These are phyloP conservation scores for Dysidea cf. avara DNA, from an alignment of 37 sponge, comb jelly and placozoan genomes.

Conservation along the genomic window DNA sequence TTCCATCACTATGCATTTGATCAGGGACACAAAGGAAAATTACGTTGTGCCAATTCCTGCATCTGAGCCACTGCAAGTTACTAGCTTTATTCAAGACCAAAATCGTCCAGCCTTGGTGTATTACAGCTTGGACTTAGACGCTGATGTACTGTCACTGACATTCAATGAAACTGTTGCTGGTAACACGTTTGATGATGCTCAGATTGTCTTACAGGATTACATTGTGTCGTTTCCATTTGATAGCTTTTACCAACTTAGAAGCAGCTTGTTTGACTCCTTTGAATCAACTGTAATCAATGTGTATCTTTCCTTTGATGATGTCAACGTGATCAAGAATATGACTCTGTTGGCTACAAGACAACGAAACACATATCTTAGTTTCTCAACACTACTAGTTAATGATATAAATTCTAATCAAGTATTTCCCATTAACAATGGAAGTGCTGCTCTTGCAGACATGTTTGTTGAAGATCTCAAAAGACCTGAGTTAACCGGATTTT, in stretches of 20 bases:
- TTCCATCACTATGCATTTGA: conserved; percentile 31
- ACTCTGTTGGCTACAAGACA: conserved; percentile 51
- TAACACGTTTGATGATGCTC: conserved; percentile 58
- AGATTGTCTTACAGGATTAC: conserved; percentile 58
- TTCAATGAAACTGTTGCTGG: conserved; percentile 86
- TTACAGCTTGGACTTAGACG: conserved; percentile 66
- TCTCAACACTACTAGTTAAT: conserved; percentile 38
- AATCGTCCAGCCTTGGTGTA: conserved; percentile 52
- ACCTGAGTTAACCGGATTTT: conserved; percentile 51
- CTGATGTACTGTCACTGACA: conserved; percentile 57
- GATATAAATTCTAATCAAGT: conserved; percentile 67
- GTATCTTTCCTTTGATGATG: conserved; percentile 68
- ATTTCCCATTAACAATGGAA: conserved; percentile 24
- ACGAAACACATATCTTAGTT: conserved; percentile 54
- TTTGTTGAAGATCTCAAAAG: conserved; percentile 38
- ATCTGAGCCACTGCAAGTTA: conserved; percentile 41
- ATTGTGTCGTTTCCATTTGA: conserved; percentile 4
- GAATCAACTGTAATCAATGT: conserved; percentile 62
- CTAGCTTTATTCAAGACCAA: conserved; percentile 49
- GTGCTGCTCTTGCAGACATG: not conserved
- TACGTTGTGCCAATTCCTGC: conserved; percentile 24
- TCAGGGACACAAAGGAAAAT: conserved; percentile 71
- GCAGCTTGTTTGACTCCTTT: conserved; percentile 37
- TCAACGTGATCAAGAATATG: conserved; percentile 64
- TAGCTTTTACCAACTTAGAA: conserved; percentile 46